Conservation (phyloP, 1,140 invertebrate species). For the Musca vetustissima region DNA sequence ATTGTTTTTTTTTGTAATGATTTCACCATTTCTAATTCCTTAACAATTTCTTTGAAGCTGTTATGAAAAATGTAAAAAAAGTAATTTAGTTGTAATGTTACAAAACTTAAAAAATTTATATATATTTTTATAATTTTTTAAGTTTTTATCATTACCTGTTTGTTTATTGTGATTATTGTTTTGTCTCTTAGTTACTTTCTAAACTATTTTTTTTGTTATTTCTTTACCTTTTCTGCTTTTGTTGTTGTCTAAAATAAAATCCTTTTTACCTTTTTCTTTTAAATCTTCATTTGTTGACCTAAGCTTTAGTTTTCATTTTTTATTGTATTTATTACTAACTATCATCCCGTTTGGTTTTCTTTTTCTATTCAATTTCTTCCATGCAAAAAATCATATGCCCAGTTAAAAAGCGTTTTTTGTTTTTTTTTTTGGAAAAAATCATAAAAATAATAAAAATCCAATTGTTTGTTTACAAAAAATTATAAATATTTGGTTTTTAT, state of each 20-base stretch:
- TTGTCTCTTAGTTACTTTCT: no score
- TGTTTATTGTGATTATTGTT: not conserved
- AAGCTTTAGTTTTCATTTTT: no score
- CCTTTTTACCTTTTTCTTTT: no score
- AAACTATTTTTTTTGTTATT: no score
- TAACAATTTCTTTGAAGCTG: constrained; percentile 20
- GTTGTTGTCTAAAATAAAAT: no score
- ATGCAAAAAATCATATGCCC: no score
- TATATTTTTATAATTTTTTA: not conserved
- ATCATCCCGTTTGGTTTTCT: no score
- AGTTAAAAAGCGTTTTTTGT: not conserved
- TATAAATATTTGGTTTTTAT: constrained; percentile 3
- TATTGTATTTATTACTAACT: no score
- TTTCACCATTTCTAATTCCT: constrained; percentile 12
- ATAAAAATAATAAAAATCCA: constrained; percentile 5
- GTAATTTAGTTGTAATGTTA: not conserved
- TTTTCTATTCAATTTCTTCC: no score
- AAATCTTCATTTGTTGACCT: no score
- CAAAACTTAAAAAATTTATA: not conserved
- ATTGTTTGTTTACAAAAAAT: not conserved
- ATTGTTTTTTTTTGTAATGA: constrained; percentile 5
- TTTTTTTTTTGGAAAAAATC: not conserved
- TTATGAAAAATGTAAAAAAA: constrained; percentile 29
- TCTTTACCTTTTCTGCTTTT: no score
- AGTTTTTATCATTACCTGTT: not conserved